These are phyloP conservation scores for Drosophila equinoxialis DNA, from an alignment of 1,140 invertebrate genomes.

Conservation along the genomic window DNA sequence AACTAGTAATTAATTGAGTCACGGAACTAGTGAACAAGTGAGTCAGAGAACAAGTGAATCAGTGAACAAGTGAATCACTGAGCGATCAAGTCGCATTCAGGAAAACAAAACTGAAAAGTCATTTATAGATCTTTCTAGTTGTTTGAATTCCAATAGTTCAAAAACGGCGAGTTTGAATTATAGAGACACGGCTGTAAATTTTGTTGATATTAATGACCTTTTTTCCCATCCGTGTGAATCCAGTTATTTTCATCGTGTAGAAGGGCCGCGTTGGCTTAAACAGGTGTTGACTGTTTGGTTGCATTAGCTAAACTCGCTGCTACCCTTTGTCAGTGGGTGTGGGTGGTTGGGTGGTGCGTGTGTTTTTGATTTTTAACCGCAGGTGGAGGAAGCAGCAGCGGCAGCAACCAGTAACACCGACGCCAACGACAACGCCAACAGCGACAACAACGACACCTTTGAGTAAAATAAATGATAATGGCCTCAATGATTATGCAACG, in stretches of 20 bases:
- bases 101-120: too few relatives aligned
- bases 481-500: slow-evolving; percentile 79
- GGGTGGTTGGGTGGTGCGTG: slow-evolving; percentile 55
- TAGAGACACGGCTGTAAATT: too few relatives aligned
- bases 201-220: neutral
- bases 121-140: too few relatives aligned
- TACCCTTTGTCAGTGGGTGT: slow-evolving; percentile 13
- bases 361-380: slow-evolving; percentile 64
- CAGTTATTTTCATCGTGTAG: neutral
- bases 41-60: too few relatives aligned
- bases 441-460: slow-evolving; percentile 65
- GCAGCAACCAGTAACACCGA: neutral
- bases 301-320: slow-evolving; percentile 31
- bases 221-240: neutral
- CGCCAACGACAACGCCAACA: slow-evolving; percentile 51
- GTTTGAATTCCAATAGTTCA: too few relatives aligned
- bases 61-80: too few relatives aligned
- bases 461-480: slow-evolving; percentile 81
- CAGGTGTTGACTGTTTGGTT: slow-evolving; percentile 4
- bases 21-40: too few relatives aligned
- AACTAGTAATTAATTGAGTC: too few relatives aligned
- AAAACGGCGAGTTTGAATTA: too few relatives aligned
- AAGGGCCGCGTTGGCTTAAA: neutral
- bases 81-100: too few relatives aligned
- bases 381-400: neutral